Evolutionary conservation across 2,113 vertebrate species (phyloP), one percentile per base, ranked within the genome.

Genomic region (Scolopax mira): DNA sequence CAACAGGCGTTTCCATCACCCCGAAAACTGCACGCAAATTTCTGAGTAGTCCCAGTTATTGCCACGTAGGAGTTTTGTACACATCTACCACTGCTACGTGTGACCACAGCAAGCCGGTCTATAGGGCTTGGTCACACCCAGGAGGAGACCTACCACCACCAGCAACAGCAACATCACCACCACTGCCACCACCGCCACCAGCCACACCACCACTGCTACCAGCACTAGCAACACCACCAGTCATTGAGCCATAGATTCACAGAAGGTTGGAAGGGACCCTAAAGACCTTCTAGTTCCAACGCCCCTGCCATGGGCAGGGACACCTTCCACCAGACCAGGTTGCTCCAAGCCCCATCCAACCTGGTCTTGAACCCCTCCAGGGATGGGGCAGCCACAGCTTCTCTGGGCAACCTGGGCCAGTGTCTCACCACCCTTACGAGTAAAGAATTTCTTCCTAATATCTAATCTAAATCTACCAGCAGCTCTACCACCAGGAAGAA

Each of bases 11-110:
- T 88, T 89, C 37, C 37, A 90, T 7, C 22, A 25, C 13, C 17
- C 41, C 6, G 3, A 65, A 61, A 73, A 92, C 3, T 3, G 15
- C 39, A 37, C 1, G 2, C 25, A 46, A 27, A 17, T 25, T 94
- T 81, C 48, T 13, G 44, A 78, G 37, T 3, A 55, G 13, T 65
- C 42, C 27, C 27, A 25, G 58, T 42, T 71, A 42, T 11, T 14
- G 39, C 18, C 39, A 27, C 1, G 3, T 3, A 79, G 30, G 13
- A 79, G 13, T 64, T 79, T 24, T 57, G 48, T 24, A 74, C 15
- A 1, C 1, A 11, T 18, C 42, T 22, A 33, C 10, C 60, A 17
- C 12, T 54, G 55, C n/a, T 24, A 46, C 0, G 2, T 30, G 35
- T 18, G 33, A 82, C 22, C 39, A 13, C 0, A 0, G 13, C 1